Conservation (phyloP, 2,797 vertebrate species). For the Psittacula derbiana region DNA sequence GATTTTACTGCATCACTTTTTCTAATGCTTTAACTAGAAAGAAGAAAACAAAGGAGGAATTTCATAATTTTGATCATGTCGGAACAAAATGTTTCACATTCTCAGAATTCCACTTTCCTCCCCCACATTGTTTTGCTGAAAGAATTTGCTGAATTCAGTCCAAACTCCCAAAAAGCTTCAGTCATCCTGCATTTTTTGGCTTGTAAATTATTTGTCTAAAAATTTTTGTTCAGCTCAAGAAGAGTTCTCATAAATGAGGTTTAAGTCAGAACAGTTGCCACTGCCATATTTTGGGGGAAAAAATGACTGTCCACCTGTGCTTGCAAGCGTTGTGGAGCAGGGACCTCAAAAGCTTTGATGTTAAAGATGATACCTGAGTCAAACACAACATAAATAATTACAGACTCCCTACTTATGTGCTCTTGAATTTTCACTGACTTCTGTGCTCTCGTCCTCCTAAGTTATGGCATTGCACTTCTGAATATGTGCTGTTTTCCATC, state of each 20-base stretch:
- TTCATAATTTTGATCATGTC: conserved; percentile 35
- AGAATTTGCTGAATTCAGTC: conserved; percentile 47
- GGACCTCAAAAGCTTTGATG: background rate
- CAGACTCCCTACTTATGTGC: background rate
- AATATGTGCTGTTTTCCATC: background rate
- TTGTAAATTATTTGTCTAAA: background rate
- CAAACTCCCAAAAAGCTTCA: conserved; percentile 29
- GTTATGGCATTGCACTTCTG: background rate
- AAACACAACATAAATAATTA: background rate
- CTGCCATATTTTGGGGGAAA: background rate
- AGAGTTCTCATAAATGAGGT: background rate
- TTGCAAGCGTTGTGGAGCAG: background rate
- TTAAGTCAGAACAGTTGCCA: background rate
- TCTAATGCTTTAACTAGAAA: background rate
- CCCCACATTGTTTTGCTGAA: conserved; percentile 35
- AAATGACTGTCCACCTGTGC: background rate
- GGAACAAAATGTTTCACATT: conserved; percentile 50
- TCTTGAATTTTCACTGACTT: background rate
- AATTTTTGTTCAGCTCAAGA: conserved; percentile 5
- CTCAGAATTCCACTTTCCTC: conserved; percentile 60
- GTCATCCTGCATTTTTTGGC: conserved; percentile 32
- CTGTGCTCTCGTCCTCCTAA: background rate
- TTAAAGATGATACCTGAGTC: background rate
- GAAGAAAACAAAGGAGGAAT: conserved; percentile 6
- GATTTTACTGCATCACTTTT: background rate